Conservation (phyloP, 2,113 vertebrate genomes). For the Chauna torquata region DNA sequence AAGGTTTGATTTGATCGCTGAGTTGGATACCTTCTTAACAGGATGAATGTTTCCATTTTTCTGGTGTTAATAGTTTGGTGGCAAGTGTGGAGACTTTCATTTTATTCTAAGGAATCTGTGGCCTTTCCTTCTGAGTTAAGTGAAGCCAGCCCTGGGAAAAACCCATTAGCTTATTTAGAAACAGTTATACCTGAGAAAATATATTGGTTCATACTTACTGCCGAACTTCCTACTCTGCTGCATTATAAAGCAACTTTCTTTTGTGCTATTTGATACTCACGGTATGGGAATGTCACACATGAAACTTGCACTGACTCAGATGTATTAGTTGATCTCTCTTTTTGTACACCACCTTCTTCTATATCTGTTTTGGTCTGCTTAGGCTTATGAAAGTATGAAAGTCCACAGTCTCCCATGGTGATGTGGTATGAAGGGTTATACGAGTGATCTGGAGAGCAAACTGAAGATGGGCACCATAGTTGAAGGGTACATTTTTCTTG, state of each 20-base stretch:
- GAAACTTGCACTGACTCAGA: not conserved
- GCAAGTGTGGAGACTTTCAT: not conserved
- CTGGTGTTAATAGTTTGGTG: not conserved
- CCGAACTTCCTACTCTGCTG: not conserved
- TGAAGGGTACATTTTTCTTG: not conserved
- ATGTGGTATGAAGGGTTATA: not conserved
- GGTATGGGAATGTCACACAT: not conserved
- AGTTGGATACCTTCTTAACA: not conserved
- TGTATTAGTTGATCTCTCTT: not conserved
- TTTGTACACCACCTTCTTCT: not conserved
- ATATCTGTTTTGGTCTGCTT: not conserved
- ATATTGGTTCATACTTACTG: not conserved
- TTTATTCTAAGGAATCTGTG: not conserved
- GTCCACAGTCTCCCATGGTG: not conserved
- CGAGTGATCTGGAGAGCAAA: not conserved
- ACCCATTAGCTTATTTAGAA: not conserved
- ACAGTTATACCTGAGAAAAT: not conserved
- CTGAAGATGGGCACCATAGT: rapidly evolving
- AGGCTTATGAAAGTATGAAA: not conserved
- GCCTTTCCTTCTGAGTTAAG: not conserved
- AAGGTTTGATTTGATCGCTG: not conserved
- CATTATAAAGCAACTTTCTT: not conserved
- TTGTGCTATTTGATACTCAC: not conserved
- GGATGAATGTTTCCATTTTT: not conserved
- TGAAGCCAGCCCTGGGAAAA: too few species aligned